A percentile compares a stretch with the other conserved stretches of the same genome.
Evolutionary conservation across 2,113 vertebrate species (phyloP).

Genomic region (Gobio gobio): DNA sequence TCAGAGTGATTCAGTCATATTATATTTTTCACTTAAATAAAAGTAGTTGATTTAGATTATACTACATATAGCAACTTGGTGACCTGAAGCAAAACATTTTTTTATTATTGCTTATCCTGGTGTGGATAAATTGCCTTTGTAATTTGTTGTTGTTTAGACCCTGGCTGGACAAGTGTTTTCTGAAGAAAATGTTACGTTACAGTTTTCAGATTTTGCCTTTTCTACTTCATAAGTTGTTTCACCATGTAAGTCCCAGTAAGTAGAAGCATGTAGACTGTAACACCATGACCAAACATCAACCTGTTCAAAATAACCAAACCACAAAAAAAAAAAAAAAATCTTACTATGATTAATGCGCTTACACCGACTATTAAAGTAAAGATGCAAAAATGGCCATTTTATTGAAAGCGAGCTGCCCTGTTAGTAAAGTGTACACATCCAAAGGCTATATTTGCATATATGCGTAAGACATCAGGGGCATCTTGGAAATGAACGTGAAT

Average conservation of each 20-base stretch:
- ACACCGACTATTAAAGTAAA: background rate
- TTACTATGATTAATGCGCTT: too few species aligned
- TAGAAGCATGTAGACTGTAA: slow-evolving; percentile 76
- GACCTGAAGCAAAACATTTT: background rate
- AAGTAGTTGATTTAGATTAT: background rate
- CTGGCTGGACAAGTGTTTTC: background rate
- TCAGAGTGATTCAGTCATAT: background rate
- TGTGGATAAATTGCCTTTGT: background rate
- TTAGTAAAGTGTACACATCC: background rate
- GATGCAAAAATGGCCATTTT: background rate
- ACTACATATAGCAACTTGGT: background rate
- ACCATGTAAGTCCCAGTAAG: slow-evolving; percentile 83
- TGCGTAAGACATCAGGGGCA: background rate
- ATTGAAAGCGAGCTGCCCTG: background rate
- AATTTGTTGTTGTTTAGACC: background rate
- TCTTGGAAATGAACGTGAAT: background rate
- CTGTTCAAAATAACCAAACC: slow-evolving; percentile 72
- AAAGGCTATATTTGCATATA: background rate
- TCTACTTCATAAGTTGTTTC: slow-evolving; percentile 90
- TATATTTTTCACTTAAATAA: background rate
- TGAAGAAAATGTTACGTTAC: background rate
- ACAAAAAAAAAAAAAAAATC: slow-evolving; percentile 26
- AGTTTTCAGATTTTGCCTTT: slow-evolving; percentile 86
- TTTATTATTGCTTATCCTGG: background rate
- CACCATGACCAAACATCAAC: slow-evolving; percentile 91